These are phyloP conservation scores for Dunckerocampus dactyliophorus DNA, from an alignment of 2,113 vertebrate species.

Conservation along the genomic window DNA sequence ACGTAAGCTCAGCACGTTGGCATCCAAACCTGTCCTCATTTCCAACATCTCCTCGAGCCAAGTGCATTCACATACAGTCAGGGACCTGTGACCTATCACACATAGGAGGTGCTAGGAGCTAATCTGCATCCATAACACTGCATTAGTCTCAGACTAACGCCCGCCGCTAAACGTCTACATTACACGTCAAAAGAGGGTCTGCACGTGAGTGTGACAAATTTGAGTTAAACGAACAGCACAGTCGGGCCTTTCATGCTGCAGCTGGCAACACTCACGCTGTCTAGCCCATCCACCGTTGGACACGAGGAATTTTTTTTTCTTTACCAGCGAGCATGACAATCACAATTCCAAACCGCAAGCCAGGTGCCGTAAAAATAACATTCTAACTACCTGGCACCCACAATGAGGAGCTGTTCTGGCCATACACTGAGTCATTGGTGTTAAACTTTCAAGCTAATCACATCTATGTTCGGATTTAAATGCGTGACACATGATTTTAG, in stretches of 20 bases:
- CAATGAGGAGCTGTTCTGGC: conserved; percentile 31
- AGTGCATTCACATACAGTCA: conserved; percentile 19
- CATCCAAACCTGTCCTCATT: conserved; percentile 10
- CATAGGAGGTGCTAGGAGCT: conserved; percentile 37
- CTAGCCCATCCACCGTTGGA: conserved; percentile 56
- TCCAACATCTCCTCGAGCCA: neutral
- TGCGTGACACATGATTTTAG: conserved; percentile 33
- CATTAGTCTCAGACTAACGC: conserved; percentile 52
- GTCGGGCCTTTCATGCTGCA: conserved; percentile 65
- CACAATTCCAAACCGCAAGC: conserved; percentile 69
- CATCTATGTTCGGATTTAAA: conserved; percentile 17
- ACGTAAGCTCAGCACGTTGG: neutral
- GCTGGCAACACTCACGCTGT: conserved; percentile 68
- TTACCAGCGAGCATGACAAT: conserved; percentile 65
- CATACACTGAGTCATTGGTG: conserved; percentile 18
- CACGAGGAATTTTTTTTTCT: conserved; percentile 27
- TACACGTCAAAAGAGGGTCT: conserved; percentile 57
- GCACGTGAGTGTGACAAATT: conserved; percentile 56
- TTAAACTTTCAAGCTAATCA: neutral
- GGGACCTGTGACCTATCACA: conserved; percentile 33
- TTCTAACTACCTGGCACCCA: conserved; percentile 37
- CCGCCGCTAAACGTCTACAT: conserved; percentile 58
- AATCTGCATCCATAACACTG: conserved; percentile 43
- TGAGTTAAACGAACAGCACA: conserved; percentile 59
- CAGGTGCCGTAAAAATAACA: conserved; percentile 68